Evolutionary conservation across 2,797 vertebrate species (phyloP).

Genomic region (Melanotaenia pygmaea): DNA sequence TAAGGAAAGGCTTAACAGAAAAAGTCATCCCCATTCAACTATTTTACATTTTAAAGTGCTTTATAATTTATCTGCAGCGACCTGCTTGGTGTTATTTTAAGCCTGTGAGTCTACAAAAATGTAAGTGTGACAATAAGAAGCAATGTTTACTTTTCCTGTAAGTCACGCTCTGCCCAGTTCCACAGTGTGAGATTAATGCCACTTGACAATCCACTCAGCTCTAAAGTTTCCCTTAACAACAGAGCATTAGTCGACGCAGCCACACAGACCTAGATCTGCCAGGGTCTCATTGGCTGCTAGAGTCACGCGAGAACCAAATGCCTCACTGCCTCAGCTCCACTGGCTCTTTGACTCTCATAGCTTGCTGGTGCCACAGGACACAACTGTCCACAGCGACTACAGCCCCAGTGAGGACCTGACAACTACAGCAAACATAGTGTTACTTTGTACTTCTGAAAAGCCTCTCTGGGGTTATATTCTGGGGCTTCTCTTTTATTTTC

Average conservation of each 20-base stretch:
- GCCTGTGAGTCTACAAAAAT: conserved; percentile 15
- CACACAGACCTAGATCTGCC: conserved; percentile 76
- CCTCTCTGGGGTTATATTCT: background rate
- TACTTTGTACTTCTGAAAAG: conserved; percentile 13
- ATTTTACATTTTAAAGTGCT: conserved; percentile 11
- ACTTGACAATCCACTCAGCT: conserved; percentile 75
- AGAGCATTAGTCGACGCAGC: conserved; percentile 77
- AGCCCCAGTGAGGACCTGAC: conserved; percentile 28
- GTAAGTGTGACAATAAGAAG: conserved; percentile 22
- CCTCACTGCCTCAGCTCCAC: conserved; percentile 65
- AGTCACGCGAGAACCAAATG: conserved; percentile 71
- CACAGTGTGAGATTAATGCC: conserved; percentile 70
- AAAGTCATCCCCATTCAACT: background rate
- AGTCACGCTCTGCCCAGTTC: conserved; percentile 49
- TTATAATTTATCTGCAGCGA: background rate
- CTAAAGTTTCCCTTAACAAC: conserved; percentile 81
- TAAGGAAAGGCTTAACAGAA: background rate
- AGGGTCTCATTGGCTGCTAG: conserved; percentile 76
- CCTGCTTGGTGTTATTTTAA: conserved; percentile 16
- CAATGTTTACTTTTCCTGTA: conserved; percentile 64
- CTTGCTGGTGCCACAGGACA: conserved; percentile 71
- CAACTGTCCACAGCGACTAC: conserved; percentile 53
- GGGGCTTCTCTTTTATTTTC: background rate
- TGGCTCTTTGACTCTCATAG: conserved; percentile 79
- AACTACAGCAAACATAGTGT: conserved; percentile 19